Conservation (phyloP, 2,113 vertebrate genomes). For the Gasterosteus nipponicus region DNA sequence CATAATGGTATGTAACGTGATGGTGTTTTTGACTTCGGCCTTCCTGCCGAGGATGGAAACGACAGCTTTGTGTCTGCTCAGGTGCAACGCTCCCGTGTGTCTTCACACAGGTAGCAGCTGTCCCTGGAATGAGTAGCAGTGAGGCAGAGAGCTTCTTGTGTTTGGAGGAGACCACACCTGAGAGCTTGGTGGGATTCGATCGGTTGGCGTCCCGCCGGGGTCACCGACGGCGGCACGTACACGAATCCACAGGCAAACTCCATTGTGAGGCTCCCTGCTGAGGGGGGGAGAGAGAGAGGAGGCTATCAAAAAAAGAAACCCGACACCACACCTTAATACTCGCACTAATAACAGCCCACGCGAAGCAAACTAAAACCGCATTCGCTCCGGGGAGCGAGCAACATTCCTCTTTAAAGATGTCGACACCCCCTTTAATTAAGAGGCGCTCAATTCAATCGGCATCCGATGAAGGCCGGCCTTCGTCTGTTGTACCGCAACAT, state of each 20-base stretch:
- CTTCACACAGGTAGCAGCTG: not conserved
- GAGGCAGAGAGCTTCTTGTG: no score
- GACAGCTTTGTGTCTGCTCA: not conserved
- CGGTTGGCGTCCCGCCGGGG: conserved; percentile 44
- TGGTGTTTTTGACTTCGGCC: not conserved
- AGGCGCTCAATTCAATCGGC: not conserved
- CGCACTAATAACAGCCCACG: not conserved
- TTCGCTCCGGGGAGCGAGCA: not conserved
- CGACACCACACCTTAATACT: not conserved
- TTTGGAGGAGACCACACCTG: conserved; percentile 65
- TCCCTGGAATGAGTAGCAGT: no score
- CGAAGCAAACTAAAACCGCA: not conserved
- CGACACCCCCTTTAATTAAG: not conserved
- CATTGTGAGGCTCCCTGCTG: conserved; percentile 55
- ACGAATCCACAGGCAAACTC: conserved; percentile 80
- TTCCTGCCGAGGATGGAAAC: not conserved
- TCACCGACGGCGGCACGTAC: conserved; percentile 64
- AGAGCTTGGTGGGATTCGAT: conserved; percentile 56
- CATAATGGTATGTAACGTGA: conserved; percentile 20
- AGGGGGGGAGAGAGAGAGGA: conserved; percentile 1
- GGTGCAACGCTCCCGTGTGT: not conserved
- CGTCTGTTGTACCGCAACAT: not conserved
- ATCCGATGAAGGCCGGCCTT: not conserved
- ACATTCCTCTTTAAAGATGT: not conserved
- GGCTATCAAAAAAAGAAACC: not conserved